Base-by-base conservation (phyloP, 2,797 vertebrate genomes). In the Pogonophryne albipinna region DNA sequence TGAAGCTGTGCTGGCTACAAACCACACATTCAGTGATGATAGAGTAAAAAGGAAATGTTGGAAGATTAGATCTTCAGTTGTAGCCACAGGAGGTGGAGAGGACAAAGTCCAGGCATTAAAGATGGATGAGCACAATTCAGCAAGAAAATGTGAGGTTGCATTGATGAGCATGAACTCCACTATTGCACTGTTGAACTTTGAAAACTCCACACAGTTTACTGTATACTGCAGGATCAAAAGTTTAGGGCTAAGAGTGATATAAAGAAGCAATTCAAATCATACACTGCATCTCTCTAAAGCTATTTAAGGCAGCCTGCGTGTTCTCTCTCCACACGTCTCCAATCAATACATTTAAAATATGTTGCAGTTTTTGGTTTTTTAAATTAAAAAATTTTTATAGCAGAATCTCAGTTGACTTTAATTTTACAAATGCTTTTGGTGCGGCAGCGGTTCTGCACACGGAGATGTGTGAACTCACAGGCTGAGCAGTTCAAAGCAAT, bases 71-170 rank as follows among this genome's bases (percentile, higher is more conserved):
- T 34, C 23, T 75, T 45, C 16, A 38, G 27, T 49, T 50, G 53
- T 17, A 3, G 13, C 64, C 50, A 58, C 58, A 74, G 66, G 57
- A 70, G 56, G 42, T 8, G 34, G n/a, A 65, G 27, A 69, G 47
- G 34, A 57, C 44, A 52, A 72, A 46, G 55, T 71, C 53, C 53
- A 50, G 56, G 64, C 56, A 72, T 84, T 59, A 72, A 80, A 86
- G 64, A 80, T 85, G 55, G 59, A 81, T 60, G 71, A 83, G 69
- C 70, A 58, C 41, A 66, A 41, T 67, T 60, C 68, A 76, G 76
- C 42, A 44, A 45, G 67, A 65, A 74, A 85, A 68, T 17, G 5
- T 56, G 69, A 67, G 61, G 49, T 44, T 62, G 69, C 60, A 76
- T 51, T 76, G 58, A 82, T 71, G 46, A 79, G 62, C 23, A n/a